Conservation (phyloP, 2,888 invertebrate genomes). For the Schizotus pectinicornis region DNA sequence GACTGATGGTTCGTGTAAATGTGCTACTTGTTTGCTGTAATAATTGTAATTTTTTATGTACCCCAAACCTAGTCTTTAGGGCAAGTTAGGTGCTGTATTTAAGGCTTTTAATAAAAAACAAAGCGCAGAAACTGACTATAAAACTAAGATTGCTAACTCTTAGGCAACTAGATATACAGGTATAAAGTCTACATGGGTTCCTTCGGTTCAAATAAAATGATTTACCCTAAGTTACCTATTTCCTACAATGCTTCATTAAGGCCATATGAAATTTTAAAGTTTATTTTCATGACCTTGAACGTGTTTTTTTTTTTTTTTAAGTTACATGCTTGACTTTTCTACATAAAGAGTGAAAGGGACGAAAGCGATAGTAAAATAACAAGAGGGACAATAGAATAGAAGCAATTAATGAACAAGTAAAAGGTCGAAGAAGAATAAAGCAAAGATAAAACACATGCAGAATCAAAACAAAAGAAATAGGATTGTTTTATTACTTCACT, state of each 20-base stretch:
- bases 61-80: constrained; percentile 41
- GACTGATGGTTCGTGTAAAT: background rate
- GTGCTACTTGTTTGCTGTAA: constrained; percentile 16
- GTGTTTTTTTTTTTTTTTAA: constrained; percentile 10
- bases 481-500: no score
- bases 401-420: no score
- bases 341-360: no score
- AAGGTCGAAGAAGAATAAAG: no score
- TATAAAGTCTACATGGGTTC: constrained; percentile 9
- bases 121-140: constrained; percentile 12
- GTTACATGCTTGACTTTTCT: no score
- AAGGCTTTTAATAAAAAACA: constrained; percentile 23
- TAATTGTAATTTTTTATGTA: constrained; percentile 34
- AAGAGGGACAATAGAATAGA: no score
- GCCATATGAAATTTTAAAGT: constrained; percentile 36
- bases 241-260: constrained; percentile 39
- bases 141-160: constrained; percentile 3
- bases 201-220: constrained; percentile 53
- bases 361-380: no score
- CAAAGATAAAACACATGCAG: no score
- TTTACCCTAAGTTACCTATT: constrained; percentile 49
- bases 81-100: constrained; percentile 37
- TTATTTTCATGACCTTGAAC: background rate
- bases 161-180: constrained; percentile 17
- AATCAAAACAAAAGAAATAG: no score